phyloP scores from a whole-genome alignment of 92 coral and sea anemone species.

The Heteractis magnifica region DNA sequence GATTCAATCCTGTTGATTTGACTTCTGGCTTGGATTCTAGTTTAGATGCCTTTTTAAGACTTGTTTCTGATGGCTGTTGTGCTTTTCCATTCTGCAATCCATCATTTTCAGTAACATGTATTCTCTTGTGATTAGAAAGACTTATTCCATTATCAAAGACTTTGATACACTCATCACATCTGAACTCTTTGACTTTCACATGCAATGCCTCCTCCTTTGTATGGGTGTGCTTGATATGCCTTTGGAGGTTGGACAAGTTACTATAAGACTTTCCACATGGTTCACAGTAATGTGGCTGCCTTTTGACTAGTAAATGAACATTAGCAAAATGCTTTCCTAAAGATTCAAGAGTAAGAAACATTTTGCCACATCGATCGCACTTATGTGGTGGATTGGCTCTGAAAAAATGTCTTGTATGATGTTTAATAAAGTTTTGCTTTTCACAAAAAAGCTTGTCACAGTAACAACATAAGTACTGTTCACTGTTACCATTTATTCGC shows the following conservation, averaged over 20 bases:
- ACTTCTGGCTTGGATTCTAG: background rate
- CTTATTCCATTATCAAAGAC: background rate
- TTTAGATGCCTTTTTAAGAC: background rate
- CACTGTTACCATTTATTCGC: background rate
- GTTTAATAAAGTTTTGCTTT: background rate
- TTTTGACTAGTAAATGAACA: background rate
- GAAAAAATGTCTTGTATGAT: background rate
- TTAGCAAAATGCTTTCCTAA: background rate
- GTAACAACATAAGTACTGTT: background rate
- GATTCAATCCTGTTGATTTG: background rate
- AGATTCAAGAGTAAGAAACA: background rate
- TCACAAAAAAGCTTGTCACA: background rate
- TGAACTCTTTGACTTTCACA: background rate
- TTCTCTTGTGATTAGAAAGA: constrained; percentile 11
- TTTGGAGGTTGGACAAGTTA: background rate
- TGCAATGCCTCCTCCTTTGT: background rate
- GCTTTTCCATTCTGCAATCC: too few relatives aligned
- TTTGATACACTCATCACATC: constrained; percentile 2
- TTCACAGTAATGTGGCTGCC: background rate
- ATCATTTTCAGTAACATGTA: background rate
- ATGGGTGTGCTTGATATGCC: background rate
- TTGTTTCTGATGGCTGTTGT: background rate
- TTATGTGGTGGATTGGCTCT: background rate
- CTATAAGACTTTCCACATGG: background rate
- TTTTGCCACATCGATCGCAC: background rate